These are phyloP conservation scores for Cataglyphis hispanica DNA, from an alignment of 1,140 invertebrate species.

Conservation along the genomic window DNA sequence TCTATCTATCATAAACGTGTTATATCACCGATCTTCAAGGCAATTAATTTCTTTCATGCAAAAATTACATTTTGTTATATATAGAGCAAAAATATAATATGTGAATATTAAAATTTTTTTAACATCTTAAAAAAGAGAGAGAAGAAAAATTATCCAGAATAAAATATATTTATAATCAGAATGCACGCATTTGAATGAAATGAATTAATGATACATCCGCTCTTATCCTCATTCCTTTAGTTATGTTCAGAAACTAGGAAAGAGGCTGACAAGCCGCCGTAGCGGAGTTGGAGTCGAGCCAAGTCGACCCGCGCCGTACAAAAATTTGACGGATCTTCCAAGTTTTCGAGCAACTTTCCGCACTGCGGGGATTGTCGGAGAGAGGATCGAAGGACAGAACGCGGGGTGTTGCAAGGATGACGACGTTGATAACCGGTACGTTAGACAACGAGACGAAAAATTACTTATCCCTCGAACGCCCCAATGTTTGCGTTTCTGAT, in stretches of 20 bases:
- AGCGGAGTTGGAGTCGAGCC: constrained; percentile 75
- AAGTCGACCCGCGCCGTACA: constrained; percentile 71
- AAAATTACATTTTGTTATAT: not conserved
- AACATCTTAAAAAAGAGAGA: not conserved
- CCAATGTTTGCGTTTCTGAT: constrained; percentile 79
- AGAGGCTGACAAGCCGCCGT: constrained; percentile 59
- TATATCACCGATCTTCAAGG: constrained; percentile 2
- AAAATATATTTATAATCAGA: not conserved
- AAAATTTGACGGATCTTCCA: constrained; percentile 79
- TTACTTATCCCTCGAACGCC: constrained; percentile 50
- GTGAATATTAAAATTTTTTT: not conserved
- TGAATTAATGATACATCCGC: not conserved
- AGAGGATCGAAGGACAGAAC: not conserved
- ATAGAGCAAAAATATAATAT: not conserved
- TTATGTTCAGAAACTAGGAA: constrained; percentile 18
- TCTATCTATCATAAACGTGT: constrained; percentile 8
- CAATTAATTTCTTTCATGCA: not conserved
- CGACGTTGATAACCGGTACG: constrained; percentile 74
- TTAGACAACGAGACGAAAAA: constrained; percentile 35
- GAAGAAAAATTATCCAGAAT: not conserved
- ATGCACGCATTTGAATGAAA: not conserved
- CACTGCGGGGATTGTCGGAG: constrained; percentile 66
- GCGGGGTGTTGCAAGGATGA: constrained; percentile 40
- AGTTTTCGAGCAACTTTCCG: constrained; percentile 76
- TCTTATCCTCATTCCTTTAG: not conserved